Base-by-base conservation (phyloP, 1,140 invertebrate genomes). In the Zaprionus africanus region DNA sequence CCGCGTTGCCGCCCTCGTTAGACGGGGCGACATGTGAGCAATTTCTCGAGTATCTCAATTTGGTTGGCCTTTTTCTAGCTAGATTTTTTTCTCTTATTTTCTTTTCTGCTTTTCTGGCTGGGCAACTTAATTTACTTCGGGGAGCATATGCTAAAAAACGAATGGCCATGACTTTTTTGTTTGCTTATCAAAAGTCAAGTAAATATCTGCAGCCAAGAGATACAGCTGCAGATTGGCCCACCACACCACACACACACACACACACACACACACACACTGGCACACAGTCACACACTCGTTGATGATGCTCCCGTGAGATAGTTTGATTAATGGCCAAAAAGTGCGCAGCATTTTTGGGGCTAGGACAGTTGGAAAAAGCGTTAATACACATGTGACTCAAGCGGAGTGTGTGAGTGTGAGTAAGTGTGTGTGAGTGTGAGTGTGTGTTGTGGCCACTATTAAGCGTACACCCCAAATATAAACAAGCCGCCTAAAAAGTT, bases 231-330 rank as follows among this genome's bases (percentile, higher is more conserved):
- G 74, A 76, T 72, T 72, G 56, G 57, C 56, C 38, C 58, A n/a
- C n/a, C n/a, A n/a, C n/a, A n/a, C n/a, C n/a, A n/a, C 63, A 82
- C 41, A 53, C 78, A 57, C 68, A 19, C 56, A 19, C 34, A 46
- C 64, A 43, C 53, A 63, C 43, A 65, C 36, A 43, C 46, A 24
- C 34, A 46, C 64, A 43, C 57, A 60, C 51, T 59, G 22, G 31
- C 46, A 24, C 24, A 53, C 64, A 46, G 41, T 57, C 54, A 65
- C 28, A 41, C 77, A 68, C 57, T 65, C 71, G 64, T 54, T 77
- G 68, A 63, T 84, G 76, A 79, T 88, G 81, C 60, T 88, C 85
- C 85, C 85, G 85, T 90, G 85, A 88, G 85, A 88, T 88, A 90
- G 85, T 90, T 88, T 88, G 85, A 88, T 88, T 88, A 88, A 88